These are phyloP conservation scores for Limnephilus rhombicus DNA, from an alignment of 2,888 invertebrate species.

Conservation along the genomic window DNA sequence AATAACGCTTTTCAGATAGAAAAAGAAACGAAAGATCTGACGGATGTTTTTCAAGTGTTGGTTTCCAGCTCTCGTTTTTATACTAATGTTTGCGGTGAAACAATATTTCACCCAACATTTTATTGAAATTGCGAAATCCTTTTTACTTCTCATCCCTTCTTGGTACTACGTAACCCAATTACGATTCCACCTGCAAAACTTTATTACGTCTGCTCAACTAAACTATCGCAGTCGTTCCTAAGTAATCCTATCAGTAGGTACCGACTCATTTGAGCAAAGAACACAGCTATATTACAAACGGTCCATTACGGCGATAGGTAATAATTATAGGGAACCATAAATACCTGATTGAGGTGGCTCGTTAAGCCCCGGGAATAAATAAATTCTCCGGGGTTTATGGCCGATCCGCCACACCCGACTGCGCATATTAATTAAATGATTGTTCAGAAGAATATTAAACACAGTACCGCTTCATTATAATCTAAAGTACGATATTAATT, in stretches of 20 bases:
- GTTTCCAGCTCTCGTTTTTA: background rate
- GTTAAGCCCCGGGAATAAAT: constrained; percentile 8
- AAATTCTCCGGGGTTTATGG: background rate
- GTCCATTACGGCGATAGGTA: constrained; percentile 17
- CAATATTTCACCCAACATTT: background rate
- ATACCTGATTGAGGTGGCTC: background rate
- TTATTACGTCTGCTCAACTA: background rate
- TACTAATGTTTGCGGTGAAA: background rate
- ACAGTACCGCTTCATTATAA: background rate
- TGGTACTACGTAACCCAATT: background rate
- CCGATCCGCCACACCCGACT: background rate
- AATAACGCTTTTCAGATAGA: background rate
- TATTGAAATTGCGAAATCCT: background rate
- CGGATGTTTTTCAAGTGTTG: background rate
- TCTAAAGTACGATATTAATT: background rate
- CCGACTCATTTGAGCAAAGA: background rate
- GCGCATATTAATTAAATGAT: constrained; percentile 4
- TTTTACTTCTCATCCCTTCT: background rate
- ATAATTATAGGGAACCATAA: constrained; percentile 12
- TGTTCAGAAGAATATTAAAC: background rate
- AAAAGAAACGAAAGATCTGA: background rate
- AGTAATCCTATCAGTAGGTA: background rate
- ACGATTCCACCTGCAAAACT: background rate
- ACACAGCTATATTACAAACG: constrained; percentile 7
- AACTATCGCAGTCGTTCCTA: background rate